Evolutionary conservation across 2,113 vertebrate species (phyloP).

Genomic region (Tupaia chinensis): DNA sequence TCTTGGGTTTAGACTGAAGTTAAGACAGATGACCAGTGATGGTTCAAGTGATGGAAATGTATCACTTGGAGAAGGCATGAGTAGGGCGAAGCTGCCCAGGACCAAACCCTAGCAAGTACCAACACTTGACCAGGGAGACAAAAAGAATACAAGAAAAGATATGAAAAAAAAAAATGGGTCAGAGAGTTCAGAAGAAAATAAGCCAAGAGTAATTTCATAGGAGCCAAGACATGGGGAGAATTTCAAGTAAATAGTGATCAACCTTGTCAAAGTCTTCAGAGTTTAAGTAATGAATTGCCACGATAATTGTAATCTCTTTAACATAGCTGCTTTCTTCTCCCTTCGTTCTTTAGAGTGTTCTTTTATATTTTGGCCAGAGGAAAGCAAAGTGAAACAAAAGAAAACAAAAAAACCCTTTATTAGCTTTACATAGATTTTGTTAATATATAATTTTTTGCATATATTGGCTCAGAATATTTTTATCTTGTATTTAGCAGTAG

Average conservation of each 20-base stretch:
- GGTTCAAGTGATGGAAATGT: background rate
- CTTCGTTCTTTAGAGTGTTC: background rate
- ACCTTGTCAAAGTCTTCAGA: background rate
- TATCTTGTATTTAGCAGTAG: background rate
- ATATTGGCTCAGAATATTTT: background rate
- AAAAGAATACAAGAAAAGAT: background rate
- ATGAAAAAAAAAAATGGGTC: background rate
- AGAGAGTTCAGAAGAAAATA: background rate
- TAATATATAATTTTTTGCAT: background rate
- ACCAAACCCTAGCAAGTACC: background rate
- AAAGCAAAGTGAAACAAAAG: no score
- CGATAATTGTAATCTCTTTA: background rate
- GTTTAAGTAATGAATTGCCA: background rate
- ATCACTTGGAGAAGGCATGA: background rate
- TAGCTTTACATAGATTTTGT: background rate
- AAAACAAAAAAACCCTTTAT: background rate
- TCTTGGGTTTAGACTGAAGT: background rate
- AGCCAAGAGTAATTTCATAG: background rate
- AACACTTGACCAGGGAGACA: background rate
- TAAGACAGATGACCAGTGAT: background rate
- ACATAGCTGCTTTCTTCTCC: background rate
- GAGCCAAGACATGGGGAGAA: background rate
- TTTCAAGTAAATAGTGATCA: conserved; percentile 1
- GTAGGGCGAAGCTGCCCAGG: background rate
- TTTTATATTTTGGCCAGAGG: conserved; percentile 19